These are phyloP conservation scores for Eupithecia subfuscata DNA, from an alignment of 2,888 invertebrate genomes.

Conservation along the genomic window DNA sequence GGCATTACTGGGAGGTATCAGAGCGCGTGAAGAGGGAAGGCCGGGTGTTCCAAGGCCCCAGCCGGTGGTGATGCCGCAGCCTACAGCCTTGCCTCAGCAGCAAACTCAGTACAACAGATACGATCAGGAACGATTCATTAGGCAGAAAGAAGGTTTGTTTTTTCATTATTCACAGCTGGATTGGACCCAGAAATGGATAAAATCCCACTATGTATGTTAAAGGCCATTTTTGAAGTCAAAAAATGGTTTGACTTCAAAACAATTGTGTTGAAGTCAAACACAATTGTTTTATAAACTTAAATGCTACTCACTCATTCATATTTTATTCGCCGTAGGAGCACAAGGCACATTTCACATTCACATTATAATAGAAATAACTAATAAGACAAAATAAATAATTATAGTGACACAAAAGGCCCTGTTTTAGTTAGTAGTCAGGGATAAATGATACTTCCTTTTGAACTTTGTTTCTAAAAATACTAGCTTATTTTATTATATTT, in stretches of 20 bases:
- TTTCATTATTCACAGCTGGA: background rate
- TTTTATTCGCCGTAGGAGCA: too few species aligned
- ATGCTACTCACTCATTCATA: too few species aligned
- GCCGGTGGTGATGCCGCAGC: constrained; percentile 85
- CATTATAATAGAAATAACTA: too few species aligned
- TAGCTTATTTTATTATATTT: background rate
- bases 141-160: constrained; percentile 91
- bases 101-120: constrained; percentile 98
- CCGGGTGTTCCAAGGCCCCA: constrained; percentile 78
- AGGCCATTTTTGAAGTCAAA: too few species aligned
- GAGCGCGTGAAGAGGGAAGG: constrained; percentile 96
- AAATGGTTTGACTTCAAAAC: too few species aligned
- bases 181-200: background rate
- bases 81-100: constrained; percentile 87
- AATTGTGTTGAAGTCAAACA: too few species aligned
- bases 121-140: constrained; percentile 98
- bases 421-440: background rate
- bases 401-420: too few species aligned
- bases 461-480: background rate
- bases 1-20: constrained; percentile 95
- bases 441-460: background rate
- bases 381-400: too few species aligned
- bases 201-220: too few species aligned
- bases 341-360: too few species aligned
- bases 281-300: background rate